Conservation (phyloP, 1,140 invertebrate genomes). For the Kradibia gibbosae region DNA sequence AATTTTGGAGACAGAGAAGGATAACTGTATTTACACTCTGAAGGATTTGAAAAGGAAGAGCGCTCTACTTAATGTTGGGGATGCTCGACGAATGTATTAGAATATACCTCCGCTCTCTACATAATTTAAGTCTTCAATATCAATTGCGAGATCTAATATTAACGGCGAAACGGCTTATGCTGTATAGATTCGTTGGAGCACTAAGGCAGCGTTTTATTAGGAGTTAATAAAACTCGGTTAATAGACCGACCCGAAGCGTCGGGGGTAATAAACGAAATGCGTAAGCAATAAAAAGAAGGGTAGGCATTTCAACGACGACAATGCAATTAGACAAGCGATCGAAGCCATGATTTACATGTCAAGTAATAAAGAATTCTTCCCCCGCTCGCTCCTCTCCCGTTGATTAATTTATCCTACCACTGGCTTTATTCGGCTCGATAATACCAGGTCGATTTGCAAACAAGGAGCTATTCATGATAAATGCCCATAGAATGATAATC, state of each 20-base stretch:
- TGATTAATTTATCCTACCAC: too few relatives aligned
- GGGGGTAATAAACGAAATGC: neutral
- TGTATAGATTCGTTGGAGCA: neutral
- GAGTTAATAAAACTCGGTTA: neutral
- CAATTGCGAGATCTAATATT: neutral
- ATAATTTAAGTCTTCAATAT: neutral
- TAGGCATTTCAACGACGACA: neutral
- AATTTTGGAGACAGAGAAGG: neutral
- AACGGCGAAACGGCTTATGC: neutral
- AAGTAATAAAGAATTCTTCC: too few relatives aligned
- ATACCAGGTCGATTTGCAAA: too few relatives aligned
- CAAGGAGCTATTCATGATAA: too few relatives aligned
- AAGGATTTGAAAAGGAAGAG: neutral
- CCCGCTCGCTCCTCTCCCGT: too few relatives aligned
- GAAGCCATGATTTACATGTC: neutral
- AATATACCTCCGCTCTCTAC: neutral
- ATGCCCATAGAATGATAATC: too few relatives aligned
- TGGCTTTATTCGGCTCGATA: too few relatives aligned
- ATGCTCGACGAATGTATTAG: neutral
- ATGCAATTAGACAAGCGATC: neutral
- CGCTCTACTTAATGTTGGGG: neutral
- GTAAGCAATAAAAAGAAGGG: neutral
- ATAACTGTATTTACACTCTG: neutral
- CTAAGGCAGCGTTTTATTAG: neutral
- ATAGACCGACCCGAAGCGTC: neutral